phyloP scores from a whole-genome alignment of 1,140 invertebrate species.

The Scaptomyza pallida region DNA sequence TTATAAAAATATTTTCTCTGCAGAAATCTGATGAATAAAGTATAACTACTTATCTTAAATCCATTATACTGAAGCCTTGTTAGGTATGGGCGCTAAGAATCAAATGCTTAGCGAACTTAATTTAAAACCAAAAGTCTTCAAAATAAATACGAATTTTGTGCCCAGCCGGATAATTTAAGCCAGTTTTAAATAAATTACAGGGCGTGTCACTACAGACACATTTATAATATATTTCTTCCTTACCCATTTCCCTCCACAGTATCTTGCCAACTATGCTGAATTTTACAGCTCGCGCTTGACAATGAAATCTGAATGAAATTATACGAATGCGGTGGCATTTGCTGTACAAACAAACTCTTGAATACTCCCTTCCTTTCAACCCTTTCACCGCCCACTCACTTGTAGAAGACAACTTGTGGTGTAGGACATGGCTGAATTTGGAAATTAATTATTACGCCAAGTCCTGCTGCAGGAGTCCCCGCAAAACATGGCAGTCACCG shows the following conservation, averaged over 20 bases:
- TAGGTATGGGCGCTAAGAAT: too few relatives aligned
- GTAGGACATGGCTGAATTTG: conserved; percentile 9
- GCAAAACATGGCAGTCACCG: background rate
- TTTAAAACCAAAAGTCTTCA: too few relatives aligned
- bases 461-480: background rate
- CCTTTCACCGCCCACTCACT: background rate
- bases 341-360: conserved; percentile 18
- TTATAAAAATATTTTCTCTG: background rate
- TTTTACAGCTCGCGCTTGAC: conserved; percentile 47
- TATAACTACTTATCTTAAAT: background rate
- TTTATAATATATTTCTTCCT: conserved; percentile 15
- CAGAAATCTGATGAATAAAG: conserved; percentile 1
- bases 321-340: conserved; percentile 26
- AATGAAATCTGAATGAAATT: conserved; percentile 37
- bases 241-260: background rate
- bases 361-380: background rate
- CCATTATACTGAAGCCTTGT: too few relatives aligned
- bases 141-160: too few relatives aligned
- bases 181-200: conserved; percentile 45
- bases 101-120: too few relatives aligned
- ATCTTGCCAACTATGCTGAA: conserved; percentile 55
- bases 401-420: conserved; percentile 2
- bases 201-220: conserved; percentile 12
- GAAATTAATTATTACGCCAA: conserved; percentile 40
- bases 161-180: background rate